Evolutionary conservation across 2,797 vertebrate species (phyloP).

Genomic region (Odontamblyopus lacepedii): DNA sequence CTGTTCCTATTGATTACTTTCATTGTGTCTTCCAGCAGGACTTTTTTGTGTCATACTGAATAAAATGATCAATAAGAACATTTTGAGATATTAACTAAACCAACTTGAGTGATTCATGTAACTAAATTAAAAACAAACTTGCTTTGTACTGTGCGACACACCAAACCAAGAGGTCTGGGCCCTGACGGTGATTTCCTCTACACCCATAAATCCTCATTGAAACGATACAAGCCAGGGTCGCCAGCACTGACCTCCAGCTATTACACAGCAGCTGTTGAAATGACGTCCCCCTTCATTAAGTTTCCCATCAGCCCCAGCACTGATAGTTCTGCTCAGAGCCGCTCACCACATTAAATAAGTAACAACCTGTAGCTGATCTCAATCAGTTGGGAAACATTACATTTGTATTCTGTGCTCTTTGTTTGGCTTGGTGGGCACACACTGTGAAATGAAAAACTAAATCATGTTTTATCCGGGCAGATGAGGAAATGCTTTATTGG

Average conservation of each 20-base stretch:
- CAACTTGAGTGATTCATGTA: not conserved
- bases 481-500: not conserved
- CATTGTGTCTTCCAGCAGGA: too few relatives aligned
- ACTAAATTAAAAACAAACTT: not conserved
- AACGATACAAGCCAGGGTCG: conserved; percentile 7
- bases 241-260: not conserved
- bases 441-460: conserved; percentile 27
- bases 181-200: not conserved
- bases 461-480: conserved; percentile 9
- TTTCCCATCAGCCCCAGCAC: conserved; percentile 6
- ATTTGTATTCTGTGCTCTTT: conserved; percentile 20
- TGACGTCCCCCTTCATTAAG: conserved; percentile 8
- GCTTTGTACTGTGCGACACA: not conserved
- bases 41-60: too few relatives aligned
- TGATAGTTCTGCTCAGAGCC: conserved; percentile 11
- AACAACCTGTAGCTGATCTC: conserved; percentile 16
- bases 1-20: too few relatives aligned
- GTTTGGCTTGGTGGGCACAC: conserved; percentile 2
- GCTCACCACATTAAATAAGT: conserved; percentile 15
- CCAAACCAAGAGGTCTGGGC: not conserved
- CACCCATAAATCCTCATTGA: not conserved
- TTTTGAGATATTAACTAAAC: too few relatives aligned
- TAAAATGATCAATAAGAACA: too few relatives aligned
- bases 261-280: conserved; percentile 5
- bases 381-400: conserved; percentile 15